Evolutionary conservation across 2,797 vertebrate species (phyloP), one percentile per base, ranked within the genome.

Genomic region (Notolepis coatsorum): DNA sequence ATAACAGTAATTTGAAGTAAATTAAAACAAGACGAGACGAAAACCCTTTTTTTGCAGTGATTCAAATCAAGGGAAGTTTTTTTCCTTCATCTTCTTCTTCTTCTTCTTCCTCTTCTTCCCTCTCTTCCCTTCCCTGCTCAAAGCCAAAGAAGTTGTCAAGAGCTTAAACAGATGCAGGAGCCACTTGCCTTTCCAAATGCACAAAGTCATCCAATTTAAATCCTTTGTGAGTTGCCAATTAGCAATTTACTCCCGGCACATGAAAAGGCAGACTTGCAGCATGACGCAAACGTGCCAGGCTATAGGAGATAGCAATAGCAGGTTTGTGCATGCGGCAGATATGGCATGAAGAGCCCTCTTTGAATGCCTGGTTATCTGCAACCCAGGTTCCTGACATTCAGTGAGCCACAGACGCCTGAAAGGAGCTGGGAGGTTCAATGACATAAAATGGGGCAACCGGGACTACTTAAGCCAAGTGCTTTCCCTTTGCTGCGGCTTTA

Each of bases 181-280:
- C 61, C 74, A 65, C 75, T 85, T 61, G 52, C 46, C 73, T 73
- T 63, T 57, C 64, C 33, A 80, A 79, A 83, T 73, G 79, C 78
- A 61, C 76, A 78, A 62, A 72, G 65, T 83, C 84, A 82, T 88
- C 74, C 77, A 77, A 85, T 84, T 80, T 65, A 59, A 81, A 84
- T 81, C 80, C 75, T 86, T 84, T 88, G 84, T 76, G 73, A 75
- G 80, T 52, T 89, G 80, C 82, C 88, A 91, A 91, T 91, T 90
- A 91, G 80, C 61, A 82, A 82, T 87, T 75, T 85, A 72, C 80
- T 67, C 68, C 71, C 35, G 38, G 56, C 10, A 77, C 77, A 91
- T 89, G 82, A 87, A 88, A 88, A 80, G 74, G 59, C 45, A 66
- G 69, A 68, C 79, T 83, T 25, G 60, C n/a, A 81, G 74, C 56